Evolutionary conservation across 1,140 invertebrate species (phyloP).

Genomic region (Drosophila guanche): DNA sequence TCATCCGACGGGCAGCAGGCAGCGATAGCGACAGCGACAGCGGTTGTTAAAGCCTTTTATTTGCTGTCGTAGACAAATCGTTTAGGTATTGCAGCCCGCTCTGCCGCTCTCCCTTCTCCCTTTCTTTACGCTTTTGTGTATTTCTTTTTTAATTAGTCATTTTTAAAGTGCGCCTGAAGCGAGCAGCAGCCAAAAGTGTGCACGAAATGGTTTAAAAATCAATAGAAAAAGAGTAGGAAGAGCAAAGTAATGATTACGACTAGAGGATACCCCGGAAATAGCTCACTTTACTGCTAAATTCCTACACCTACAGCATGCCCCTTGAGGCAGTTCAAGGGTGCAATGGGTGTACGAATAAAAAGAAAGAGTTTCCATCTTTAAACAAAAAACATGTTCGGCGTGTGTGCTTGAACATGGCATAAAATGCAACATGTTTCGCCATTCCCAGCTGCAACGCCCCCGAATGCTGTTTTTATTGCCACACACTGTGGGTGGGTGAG

Average conservation of each 20-base stretch:
- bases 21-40: background rate
- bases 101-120: background rate
- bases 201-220: constrained; percentile 32
- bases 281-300: no score
- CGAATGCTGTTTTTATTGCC: constrained; percentile 58
- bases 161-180: constrained; percentile 37
- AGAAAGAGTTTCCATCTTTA: constrained; percentile 18
- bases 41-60: constrained; percentile 73
- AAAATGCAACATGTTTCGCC: constrained; percentile 68
- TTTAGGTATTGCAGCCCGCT: constrained; percentile 24
- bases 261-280: no score
- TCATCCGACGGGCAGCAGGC: background rate
- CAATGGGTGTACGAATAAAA: no score
- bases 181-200: constrained; percentile 15
- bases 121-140: constrained; percentile 2
- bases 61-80: constrained; percentile 58
- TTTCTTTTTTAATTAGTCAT: constrained; percentile 66
- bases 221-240: constrained; percentile 11
- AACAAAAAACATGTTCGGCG: constrained; percentile 32
- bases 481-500: no score
- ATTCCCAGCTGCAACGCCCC: constrained; percentile 13
- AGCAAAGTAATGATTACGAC: no score
- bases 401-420: constrained; percentile 16
- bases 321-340: no score
- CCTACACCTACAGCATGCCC: no score